Conservation (phyloP, 2,113 vertebrate genomes). For the Burhinus oedicnemus region DNA sequence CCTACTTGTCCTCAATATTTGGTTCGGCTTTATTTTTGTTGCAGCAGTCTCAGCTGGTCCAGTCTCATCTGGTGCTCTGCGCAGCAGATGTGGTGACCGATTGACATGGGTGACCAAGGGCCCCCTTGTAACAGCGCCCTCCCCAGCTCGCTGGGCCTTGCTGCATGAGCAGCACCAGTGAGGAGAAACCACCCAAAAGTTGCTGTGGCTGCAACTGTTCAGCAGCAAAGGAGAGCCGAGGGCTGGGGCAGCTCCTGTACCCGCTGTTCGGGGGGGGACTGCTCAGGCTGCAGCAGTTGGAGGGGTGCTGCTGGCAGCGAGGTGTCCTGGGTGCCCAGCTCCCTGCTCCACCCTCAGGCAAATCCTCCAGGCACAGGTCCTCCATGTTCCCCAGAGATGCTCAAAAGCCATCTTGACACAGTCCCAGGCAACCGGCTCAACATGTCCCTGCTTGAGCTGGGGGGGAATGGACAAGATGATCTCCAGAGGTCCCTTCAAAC, state of each 20-base stretch:
- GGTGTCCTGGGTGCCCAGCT: neutral
- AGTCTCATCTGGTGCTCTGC: neutral
- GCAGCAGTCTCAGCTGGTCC: neutral
- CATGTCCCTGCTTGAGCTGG: neutral
- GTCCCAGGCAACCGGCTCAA: fast-evolving
- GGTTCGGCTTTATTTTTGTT: neutral
- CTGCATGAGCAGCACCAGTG: neutral
- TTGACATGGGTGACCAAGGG: fast-evolving
- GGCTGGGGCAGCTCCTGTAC: neutral
- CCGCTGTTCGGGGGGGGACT: fast-evolving
- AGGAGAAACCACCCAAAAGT: neutral
- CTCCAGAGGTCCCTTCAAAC: neutral
- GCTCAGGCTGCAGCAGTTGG: neutral
- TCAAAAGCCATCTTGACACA: neutral
- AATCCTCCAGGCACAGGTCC: neutral
- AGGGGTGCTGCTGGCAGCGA: neutral
- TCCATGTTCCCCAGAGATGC: neutral
- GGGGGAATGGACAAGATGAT: neutral
- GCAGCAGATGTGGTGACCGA: neutral
- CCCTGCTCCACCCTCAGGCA: neutral
- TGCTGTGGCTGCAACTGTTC: fast-evolving
- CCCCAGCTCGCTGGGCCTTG: neutral
- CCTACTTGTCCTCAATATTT: neutral
- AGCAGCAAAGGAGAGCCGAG: neutral
- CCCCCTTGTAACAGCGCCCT: neutral